Base-by-base conservation (phyloP, 2,888 invertebrate species). In the Sinopyrophorus schimmeli region DNA sequence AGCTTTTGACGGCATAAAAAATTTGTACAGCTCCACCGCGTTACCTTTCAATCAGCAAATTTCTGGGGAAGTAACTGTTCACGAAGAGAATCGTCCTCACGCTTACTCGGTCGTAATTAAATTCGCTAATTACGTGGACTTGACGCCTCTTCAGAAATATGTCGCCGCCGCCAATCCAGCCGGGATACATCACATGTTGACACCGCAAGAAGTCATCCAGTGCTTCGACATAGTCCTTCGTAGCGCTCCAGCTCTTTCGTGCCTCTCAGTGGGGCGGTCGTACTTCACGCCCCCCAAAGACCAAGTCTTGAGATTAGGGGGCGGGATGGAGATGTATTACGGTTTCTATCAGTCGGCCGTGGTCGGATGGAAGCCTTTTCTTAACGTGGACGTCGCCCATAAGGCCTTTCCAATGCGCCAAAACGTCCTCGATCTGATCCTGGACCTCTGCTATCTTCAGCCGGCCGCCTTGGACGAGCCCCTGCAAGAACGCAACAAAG, bases 331-430 rank as follows among this genome's bases (percentile, higher is more conserved):
- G 70, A 84, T 96, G 66, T 95, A 95, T 88, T 84, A 89, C 47
- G 98, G 98, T 3, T 82, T 93, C 65, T 98, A 91, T 75, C 95
- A 96, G 72, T 90, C 92, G 5, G 92, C 93, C 0, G 82, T 93
- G 53, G 83, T 96, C 39, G 94, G 94, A 5, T 89, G 92, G 80
- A 84, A 82, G 59, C 89, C 91, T 37, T 88, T 86, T 70, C 74
- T 98, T 21, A 98, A 98, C 71, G 84, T 98, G 43, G 97, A 98
- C 74, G 86, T 90, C 23, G 84, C 87, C 0, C 87, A 91, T 64
- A 90, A 90, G 71, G 87, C 86, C 0, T 90, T 91, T 63, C 87
- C 89, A 0, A 80, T 70, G 27, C 63, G 68, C 5, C 78, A 80
- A 41, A 58, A 51, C 1, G 63, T 87, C 9, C 43, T 82, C 0